phyloP scores from a whole-genome alignment of 2,888 invertebrate genomes.

The Anaspis maculata region DNA sequence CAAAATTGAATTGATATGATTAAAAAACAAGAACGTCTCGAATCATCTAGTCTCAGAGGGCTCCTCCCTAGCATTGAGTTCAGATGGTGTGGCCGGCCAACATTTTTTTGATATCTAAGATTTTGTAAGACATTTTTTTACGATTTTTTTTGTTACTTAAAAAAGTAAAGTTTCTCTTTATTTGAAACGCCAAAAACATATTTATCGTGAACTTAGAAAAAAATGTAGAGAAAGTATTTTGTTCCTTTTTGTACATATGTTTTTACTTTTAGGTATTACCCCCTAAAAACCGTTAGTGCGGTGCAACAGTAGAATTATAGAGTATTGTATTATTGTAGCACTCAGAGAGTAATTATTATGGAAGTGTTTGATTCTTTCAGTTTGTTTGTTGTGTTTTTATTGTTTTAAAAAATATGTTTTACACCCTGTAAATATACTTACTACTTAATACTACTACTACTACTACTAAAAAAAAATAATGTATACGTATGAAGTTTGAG shows the following conservation, averaged over 20 bases:
- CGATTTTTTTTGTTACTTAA: conserved; percentile 40
- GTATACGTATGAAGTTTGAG: conserved; percentile 44
- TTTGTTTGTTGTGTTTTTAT: conserved; percentile 35
- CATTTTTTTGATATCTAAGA: too few species aligned
- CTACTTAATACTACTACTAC: too few species aligned
- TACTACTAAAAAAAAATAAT: too few species aligned
- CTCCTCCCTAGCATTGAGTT: too few species aligned
- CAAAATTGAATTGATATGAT: too few species aligned
- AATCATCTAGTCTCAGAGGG: too few species aligned
- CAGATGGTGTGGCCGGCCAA: too few species aligned
- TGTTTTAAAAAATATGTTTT: conserved; percentile 25
- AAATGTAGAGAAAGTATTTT: conserved; percentile 40
- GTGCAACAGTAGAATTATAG: conserved; percentile 11
- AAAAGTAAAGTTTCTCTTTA: conserved; percentile 38
- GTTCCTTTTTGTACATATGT: conserved; percentile 42
- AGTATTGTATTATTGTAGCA: conserved; percentile 11
- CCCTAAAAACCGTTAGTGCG: conserved; percentile 11
- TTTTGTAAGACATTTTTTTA: too few species aligned
- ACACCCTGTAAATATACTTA: conserved; percentile 34
- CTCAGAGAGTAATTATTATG: conserved; percentile 10
- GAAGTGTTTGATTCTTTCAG: conserved; percentile 22
- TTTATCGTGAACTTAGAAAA: conserved; percentile 38
- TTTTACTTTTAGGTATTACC: conserved; percentile 24
- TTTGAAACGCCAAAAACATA: conserved; percentile 43
- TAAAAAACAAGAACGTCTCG: too few species aligned